Evolutionary conservation across 2,797 vertebrate species (phyloP), one percentile per base, ranked within the genome.

Genomic region (Sebastes minor): DNA sequence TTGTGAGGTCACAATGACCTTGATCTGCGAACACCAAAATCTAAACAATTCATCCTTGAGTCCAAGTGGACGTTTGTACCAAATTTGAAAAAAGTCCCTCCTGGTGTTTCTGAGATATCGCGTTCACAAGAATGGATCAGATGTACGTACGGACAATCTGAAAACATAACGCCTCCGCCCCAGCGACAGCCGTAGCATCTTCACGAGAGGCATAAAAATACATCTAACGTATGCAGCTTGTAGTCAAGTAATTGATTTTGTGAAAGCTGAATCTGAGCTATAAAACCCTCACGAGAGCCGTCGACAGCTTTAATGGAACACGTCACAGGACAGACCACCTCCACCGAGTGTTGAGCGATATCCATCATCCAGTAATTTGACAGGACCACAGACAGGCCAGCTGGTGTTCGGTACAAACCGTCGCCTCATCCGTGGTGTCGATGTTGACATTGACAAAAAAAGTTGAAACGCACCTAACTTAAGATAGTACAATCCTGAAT

Each of bases 381-480:
- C 67, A 74, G 49, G 65, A 64, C 76, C 66, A 71, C 74, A 83
- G 66, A 80, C 67, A 38, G 64, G 33, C 14, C 81, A 33, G 64
- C 63, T 4, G 22, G 53, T 66, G 65, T 60, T 76, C 28, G 28
- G 62, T 22, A 74, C 30, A 76, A 83, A 84, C 62, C 70, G 14
- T 72, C 5, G 10, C 68, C 80, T 74, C 86, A 65, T 78, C 67
- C 5, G 6, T 5, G 4, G 71, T 62, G 74, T 82, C 80, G 80
- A 84, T 82, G 65, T 67, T 92, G 75, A 85, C 82, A 63, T 75
- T 80, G 2, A 30, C 30, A 3, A 53, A 67, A 68, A 60, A 69
- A 0, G 60, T 61, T 33, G 49, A 78, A 71, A 77, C 75, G 32
- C 35, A 66, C 57, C 55, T 35, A 53, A 70, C 35, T 80, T 59